A percentile compares a stretch with the other conserved stretches of the same genome.
Conservation (phyloP, 2,113 vertebrate genomes). For the Dasyurus viverrinus region DNA sequence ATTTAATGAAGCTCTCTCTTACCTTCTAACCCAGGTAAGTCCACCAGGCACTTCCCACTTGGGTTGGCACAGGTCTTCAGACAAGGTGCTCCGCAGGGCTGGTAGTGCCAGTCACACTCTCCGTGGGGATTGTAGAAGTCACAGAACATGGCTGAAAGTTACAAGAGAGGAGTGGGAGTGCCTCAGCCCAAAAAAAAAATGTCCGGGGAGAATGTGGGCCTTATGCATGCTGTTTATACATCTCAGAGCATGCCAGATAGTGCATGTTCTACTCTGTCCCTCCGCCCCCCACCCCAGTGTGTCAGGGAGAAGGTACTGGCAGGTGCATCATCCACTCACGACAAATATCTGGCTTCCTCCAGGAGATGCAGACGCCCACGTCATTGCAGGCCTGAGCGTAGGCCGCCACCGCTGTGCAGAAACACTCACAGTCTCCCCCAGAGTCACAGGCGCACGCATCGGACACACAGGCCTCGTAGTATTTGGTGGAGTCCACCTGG, state of each 20-base stretch:
- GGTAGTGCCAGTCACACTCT: constrained; percentile 85
- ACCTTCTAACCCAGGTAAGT: constrained; percentile 84
- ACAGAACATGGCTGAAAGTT: constrained; percentile 82
- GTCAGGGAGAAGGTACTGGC: background rate
- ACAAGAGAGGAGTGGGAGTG: background rate
- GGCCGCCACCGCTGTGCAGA: constrained; percentile 84
- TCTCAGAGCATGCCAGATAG: background rate
- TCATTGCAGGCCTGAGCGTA: constrained; percentile 83
- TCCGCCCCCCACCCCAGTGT: accelerated
- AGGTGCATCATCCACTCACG: constrained; percentile 76
- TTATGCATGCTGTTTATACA: no score
- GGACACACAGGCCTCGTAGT: constrained; percentile 84
- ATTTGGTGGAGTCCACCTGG: constrained; percentile 82
- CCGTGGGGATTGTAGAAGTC: constrained; percentile 83
- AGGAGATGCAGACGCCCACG: constrained; percentile 80
- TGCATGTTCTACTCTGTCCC: background rate
- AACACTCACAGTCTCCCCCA: constrained; percentile 84
- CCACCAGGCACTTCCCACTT: constrained; percentile 80
- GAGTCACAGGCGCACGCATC: constrained; percentile 83
- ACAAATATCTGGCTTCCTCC: constrained; percentile 83
- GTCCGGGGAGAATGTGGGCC: accelerated
- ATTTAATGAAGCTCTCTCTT: background rate
- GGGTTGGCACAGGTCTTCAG: constrained; percentile 85
- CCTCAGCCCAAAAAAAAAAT: no score
- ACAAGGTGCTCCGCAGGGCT: constrained; percentile 82